phyloP scores from a whole-genome alignment of 2,888 invertebrate species.

The Pachliopta kotzebuea region DNA sequence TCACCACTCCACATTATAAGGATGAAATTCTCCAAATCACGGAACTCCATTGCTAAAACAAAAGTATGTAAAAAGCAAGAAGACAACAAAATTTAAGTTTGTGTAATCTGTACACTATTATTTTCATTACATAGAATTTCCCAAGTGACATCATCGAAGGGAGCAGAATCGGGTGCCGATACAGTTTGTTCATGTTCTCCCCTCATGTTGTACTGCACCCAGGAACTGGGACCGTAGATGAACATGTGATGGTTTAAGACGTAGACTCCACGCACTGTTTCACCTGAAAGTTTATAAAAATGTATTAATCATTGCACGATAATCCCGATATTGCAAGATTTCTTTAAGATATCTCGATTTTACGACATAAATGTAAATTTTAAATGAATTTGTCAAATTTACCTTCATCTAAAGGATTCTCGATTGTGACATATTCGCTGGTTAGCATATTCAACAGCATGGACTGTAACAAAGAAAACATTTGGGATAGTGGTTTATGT shows the following conservation, averaged over 20 bases:
- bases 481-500: background rate
- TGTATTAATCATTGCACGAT: too few species aligned
- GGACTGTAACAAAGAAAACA: conserved; percentile 73
- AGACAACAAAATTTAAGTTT: too few species aligned
- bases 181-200: conserved; percentile 84
- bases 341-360: too few species aligned
- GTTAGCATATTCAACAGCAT: conserved; percentile 95
- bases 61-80: background rate
- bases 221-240: conserved; percentile 87
- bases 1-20: conserved; percentile 91
- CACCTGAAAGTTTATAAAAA: conserved; percentile 43
- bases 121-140: conserved; percentile 82
- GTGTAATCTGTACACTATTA: background rate
- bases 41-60: conserved; percentile 84
- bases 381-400: background rate
- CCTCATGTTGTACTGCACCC: conserved; percentile 89
- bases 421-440: conserved; percentile 93
- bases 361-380: too few species aligned
- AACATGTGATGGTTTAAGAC: conserved; percentile 82
- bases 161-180: conserved; percentile 79
- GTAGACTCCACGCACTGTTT: conserved; percentile 70
- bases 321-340: too few species aligned
- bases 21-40: conserved; percentile 84
- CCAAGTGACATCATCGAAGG: conserved; percentile 83
- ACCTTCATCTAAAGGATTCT: conserved; percentile 85